Conservation (phyloP, 2,888 invertebrate genomes). For the Pharmacophagus antenor region DNA sequence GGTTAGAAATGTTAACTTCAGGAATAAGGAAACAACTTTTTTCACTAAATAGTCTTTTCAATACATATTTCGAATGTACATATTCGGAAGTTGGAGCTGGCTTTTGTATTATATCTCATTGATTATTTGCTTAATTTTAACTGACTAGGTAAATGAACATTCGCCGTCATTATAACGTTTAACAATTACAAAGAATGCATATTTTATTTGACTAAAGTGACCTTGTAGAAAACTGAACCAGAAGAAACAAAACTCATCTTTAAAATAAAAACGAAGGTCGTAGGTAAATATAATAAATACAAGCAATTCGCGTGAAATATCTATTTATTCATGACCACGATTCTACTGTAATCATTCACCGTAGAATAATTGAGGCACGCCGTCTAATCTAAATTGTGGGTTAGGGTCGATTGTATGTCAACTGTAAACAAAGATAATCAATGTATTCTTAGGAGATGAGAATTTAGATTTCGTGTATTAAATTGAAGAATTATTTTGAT, state of each 20-base stretch:
- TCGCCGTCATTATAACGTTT: no score
- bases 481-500: neutral
- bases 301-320: conserved; percentile 20
- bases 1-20: neutral
- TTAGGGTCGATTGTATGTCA: conserved; percentile 11
- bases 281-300: neutral
- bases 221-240: neutral
- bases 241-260: neutral
- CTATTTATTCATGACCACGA: conserved; percentile 20
- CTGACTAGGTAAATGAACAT: no score
- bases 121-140: no score
- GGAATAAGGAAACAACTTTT: neutral
- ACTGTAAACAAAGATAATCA: neutral
- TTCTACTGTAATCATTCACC: conserved; percentile 21
- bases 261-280: neutral
- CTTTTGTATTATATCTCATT: no score
- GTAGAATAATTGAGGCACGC: conserved; percentile 18
- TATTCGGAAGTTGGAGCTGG: no score
- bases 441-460: neutral
- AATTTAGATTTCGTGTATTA: neutral
- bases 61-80: no score
- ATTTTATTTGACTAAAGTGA: neutral
- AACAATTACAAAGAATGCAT: no score
- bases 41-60: no score
- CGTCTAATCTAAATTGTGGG: conserved; percentile 18